A percentile compares a stretch with the other conserved stretches of the same genome.
Conservation (phyloP, 2,797 vertebrate genomes). For the Rallus crepitans region DNA sequence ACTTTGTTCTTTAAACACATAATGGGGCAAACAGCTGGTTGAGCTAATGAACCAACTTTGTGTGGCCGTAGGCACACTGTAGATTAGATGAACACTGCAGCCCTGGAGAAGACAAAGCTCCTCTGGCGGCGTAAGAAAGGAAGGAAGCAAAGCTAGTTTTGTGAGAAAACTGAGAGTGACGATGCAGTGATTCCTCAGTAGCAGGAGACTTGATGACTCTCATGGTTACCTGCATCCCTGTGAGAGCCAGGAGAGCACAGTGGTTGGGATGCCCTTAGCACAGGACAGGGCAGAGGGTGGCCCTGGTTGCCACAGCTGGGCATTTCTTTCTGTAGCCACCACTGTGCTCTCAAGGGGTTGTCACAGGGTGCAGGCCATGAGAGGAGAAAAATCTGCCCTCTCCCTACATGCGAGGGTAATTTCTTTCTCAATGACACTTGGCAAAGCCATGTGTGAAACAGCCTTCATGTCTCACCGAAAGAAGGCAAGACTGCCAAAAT, state of each 20-base stretch:
- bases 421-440: slow-evolving; percentile 11
- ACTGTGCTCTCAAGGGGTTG: fast-evolving
- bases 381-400: neutral
- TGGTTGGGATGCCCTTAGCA: fast-evolving
- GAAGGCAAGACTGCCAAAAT: slow-evolving; percentile 47
- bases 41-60: neutral
- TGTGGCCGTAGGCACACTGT: neutral
- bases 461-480: slow-evolving; percentile 3
- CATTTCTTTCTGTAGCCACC: neutral
- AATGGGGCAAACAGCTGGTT: neutral
- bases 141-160: neutral
- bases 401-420: neutral
- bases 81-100: neutral
- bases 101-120: neutral
- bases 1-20: neutral
- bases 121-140: neutral
- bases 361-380: fast-evolving
- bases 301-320: neutral
- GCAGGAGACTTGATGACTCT: neutral
- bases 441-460: slow-evolving; percentile 33
- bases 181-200: neutral
- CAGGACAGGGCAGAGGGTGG: neutral
- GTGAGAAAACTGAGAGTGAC: neutral
- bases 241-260: neutral
- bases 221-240: fast-evolving